Evolutionary conservation across 2,888 invertebrate genomes (phyloP), one percentile per base, ranked within the genome.

Genomic region (Drosophila greeni): DNA sequence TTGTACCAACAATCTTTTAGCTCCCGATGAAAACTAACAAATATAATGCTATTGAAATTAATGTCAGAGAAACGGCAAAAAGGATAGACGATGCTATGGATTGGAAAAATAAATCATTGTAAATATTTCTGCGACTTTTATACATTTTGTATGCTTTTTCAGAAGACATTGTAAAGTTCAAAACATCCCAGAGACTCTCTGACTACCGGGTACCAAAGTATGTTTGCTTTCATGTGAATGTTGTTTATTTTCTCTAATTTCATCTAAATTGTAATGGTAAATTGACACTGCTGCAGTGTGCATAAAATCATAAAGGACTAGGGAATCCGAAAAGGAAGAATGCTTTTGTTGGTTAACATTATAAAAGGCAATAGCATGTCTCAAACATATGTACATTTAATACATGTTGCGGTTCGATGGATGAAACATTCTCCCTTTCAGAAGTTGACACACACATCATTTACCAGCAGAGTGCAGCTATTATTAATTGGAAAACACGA

Each of bases 401-500:
- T 18, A 18, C 29, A 29, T 14, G 14, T 18, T 45, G 18, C 18
- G 18, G 14, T 16, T 29, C 29, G 18, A 45, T 18, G 18, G 29
- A 18, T 18, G 1, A 20, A 12, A 14, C 31, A 31, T 20, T 20
- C 31, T 20, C 20, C 14, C 18, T 2, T 45, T 20, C 45, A 45
- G 1, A 18, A 45, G 18, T 24, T 26, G 42, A 42, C 24, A 24
- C n/a, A 24, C 42, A 42, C 26, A 16, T 42, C 26, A 16, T 42
- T 42, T n/a, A 16, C 16, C 16, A 5, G 42, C 24, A 1, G 42
- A 24, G 42, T 11, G 14, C 43, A 45, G 45, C 14, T 9, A 31
- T 47, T 47, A 47, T 20, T 47, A 31, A 31, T 47, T 31, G 18
- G 18, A 31, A 18, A 47, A 33, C 31, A 31, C 45, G 18, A 47